Evolutionary conservation across 2,888 invertebrate genomes (phyloP).

Genomic region (Epirrhoe alternata): DNA sequence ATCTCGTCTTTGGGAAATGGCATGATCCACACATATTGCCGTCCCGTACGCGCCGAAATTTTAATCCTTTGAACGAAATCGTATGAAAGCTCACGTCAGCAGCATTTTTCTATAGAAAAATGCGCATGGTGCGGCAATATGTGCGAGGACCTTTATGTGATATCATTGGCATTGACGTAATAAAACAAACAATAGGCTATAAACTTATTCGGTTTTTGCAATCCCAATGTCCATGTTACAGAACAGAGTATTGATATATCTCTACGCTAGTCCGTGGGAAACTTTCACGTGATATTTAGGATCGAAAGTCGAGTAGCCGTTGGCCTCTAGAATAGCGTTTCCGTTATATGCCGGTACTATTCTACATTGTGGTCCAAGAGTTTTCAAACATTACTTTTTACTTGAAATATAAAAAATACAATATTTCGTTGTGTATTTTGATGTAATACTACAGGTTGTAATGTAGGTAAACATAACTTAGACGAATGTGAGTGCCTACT

Average conservation of each 20-base stretch:
- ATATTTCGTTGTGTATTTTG: too few relatives aligned
- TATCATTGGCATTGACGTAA: not conserved
- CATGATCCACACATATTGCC: too few relatives aligned
- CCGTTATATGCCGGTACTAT: not conserved
- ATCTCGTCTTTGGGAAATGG: too few relatives aligned
- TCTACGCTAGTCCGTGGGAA: constrained; percentile 55
- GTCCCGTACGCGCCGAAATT: too few relatives aligned
- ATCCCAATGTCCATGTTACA: not conserved
- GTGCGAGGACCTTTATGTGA: not conserved
- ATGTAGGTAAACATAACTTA: too few relatives aligned
- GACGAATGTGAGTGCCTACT: too few relatives aligned
- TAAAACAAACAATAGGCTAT: constrained; percentile 13
- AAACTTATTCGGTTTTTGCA: constrained; percentile 5
- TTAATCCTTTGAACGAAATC: too few relatives aligned
- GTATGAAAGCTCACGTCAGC: not conserved
- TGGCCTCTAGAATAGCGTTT: constrained; percentile 15
- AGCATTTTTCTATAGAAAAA: too few relatives aligned
- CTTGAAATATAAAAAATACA: too few relatives aligned
- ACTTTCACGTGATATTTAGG: constrained; percentile 57
- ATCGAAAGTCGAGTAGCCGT: constrained; percentile 50
- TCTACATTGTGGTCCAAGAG: too few relatives aligned
- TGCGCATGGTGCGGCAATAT: not conserved
- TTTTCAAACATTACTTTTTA: too few relatives aligned
- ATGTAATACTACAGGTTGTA: too few relatives aligned
- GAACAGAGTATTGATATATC: constrained; percentile 13